These are phyloP conservation scores for Lithobates sylvaticus DNA, from an alignment of 2,797 vertebrate species.

Conservation along the genomic window DNA sequence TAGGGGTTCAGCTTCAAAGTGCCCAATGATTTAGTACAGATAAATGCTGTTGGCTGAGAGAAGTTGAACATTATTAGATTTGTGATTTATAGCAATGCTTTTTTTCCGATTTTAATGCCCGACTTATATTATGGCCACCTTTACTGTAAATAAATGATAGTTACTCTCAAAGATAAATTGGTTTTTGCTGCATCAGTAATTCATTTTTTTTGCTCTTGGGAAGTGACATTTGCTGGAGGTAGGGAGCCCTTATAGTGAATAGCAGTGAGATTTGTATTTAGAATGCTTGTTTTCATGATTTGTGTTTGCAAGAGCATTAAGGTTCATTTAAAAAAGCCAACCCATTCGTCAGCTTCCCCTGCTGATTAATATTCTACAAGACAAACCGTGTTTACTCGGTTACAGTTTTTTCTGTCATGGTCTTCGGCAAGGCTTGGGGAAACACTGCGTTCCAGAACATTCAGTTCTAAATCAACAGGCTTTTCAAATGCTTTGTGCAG, in stretches of 20 bases:
- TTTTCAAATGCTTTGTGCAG: constrained; percentile 7
- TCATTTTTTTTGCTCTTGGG: neutral
- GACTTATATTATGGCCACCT: too few species aligned
- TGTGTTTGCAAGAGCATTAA: neutral
- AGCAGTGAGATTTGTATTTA: neutral
- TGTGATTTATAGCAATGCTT: too few species aligned
- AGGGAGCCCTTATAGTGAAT: neutral
- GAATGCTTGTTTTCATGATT: neutral
- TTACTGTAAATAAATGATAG: too few species aligned
- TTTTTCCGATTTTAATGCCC: too few species aligned
- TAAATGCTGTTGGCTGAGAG: too few species aligned
- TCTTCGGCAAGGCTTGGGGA: constrained; percentile 5
- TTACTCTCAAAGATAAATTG: too few species aligned
- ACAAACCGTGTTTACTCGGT: neutral
- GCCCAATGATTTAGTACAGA: too few species aligned
- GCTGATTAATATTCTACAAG: neutral
- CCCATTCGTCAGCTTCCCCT: neutral
- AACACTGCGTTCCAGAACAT: constrained; percentile 14
- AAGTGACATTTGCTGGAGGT: neutral
- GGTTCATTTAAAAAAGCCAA: neutral
- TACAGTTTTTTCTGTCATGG: neutral
- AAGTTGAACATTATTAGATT: too few species aligned
- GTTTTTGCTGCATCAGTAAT: neutral
- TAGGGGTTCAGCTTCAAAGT: too few species aligned
- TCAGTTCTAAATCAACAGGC: constrained; percentile 11